Evolutionary conservation across 2,888 invertebrate genomes (phyloP), one percentile per base, ranked within the genome.

Genomic region (Drosophila subsilvestris): DNA sequence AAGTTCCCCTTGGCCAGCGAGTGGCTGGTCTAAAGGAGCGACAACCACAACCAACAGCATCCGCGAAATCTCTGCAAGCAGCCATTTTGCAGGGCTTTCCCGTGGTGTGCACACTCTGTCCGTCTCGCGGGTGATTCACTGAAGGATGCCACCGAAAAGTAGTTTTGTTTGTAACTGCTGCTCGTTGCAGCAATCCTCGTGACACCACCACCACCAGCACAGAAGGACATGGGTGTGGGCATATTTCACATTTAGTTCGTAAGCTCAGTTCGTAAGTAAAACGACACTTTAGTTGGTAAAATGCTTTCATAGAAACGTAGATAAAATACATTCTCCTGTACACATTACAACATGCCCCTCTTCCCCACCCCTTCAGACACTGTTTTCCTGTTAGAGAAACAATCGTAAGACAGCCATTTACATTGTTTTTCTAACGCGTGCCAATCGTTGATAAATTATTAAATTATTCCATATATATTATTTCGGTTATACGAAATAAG

Each of bases 1-100:
- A 89, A 90, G 65, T 91, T 91, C 71, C 90, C 91, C 42, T 89
- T 92, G 81, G 90, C 92, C 68, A 92, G 91, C 76, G 92, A 92
- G 78, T 92, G 92, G 92, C 89, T 92, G 69, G 92, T 92, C 76
- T 92, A 86, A 74, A 63, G n/a, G 17, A 37, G 17, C 32, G 25
- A 6, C 25, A 25, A 29, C 4, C 32, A 32, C 32, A 32, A 25
- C 25, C 25, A 25, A 3, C 29, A 44, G 20, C 50, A 25, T 18
- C 66, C 29, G 5, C 8, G 57, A 75, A 51, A 22, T 55, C 50
- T 32, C 54, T 54, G 75, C 59, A 72, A 74, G 47, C 72, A 72
- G 72, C 72, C 72, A 72, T 72, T 72, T 72, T 74, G 59, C 75
- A 27, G 55, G 56, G 32, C 27, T 68, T 59, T 75, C 42, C 14